Evolutionary conservation across 2,797 vertebrate species (phyloP).

Genomic region (Menidia menidia): DNA sequence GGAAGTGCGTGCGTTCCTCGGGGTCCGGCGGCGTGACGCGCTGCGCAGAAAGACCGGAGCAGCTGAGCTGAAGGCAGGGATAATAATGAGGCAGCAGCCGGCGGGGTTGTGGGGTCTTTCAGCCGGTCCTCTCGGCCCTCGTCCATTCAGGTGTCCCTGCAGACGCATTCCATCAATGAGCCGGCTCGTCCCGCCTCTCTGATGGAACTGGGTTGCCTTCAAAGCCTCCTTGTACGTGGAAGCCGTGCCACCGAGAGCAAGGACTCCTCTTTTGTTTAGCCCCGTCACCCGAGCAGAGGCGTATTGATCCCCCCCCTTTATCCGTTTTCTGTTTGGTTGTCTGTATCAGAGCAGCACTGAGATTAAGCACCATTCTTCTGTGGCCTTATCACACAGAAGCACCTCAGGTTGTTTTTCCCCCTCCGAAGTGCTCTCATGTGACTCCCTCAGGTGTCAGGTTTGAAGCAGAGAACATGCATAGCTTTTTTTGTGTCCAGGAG

Average conservation of each 20-base stretch:
- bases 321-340: slow-evolving; percentile 20
- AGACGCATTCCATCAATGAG: slow-evolving; percentile 36
- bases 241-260: slow-evolving; percentile 21
- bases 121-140: slow-evolving; percentile 15
- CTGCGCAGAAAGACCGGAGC: slow-evolving; percentile 52
- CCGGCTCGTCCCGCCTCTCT: neutral
- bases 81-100: slow-evolving; percentile 66
- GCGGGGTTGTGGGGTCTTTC: slow-evolving; percentile 38
- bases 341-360: slow-evolving; percentile 36
- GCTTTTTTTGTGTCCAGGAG: neutral
- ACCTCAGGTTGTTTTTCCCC: neutral
- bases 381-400: neutral
- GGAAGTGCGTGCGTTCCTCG: slow-evolving; percentile 61
- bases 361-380: neutral
- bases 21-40: slow-evolving; percentile 47
- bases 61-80: slow-evolving; percentile 67
- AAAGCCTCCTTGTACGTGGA: slow-evolving; percentile 23
- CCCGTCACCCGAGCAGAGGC: neutral
- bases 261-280: slow-evolving; percentile 36
- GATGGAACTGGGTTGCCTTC: slow-evolving; percentile 17
- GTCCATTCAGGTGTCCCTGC: slow-evolving; percentile 27
- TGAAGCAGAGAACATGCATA: neutral
- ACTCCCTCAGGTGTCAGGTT: neutral
- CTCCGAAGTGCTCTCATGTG: neutral
- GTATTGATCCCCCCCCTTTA: slow-evolving; percentile 38